Evolutionary conservation across 2,113 vertebrate species (phyloP), one percentile per base, ranked within the genome.

Genomic region (Chroicocephalus ridibundus): DNA sequence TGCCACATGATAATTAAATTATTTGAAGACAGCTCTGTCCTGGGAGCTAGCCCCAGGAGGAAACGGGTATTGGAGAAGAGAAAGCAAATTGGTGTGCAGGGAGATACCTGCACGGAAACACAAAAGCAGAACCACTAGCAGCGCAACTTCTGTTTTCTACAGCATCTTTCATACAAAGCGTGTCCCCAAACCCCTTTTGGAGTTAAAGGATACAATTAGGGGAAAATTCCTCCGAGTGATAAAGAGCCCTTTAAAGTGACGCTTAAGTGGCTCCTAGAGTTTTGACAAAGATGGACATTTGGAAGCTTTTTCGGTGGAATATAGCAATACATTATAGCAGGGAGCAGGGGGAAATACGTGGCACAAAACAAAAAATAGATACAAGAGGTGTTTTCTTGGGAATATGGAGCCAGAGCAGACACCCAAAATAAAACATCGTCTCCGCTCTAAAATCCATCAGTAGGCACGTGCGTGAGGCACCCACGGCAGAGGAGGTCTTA

Each of bases 1-100:
- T 74, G 90, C 79, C 91, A 91, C 90, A 84, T 10, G 94, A 93
- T 96, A 97, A 97, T 97, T 95, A 85, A 88, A 91, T 91, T 91
- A 95, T 97, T 69, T 93, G 93, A 97, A 97, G 94, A 79, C 54
- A 58, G 74, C 68, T 94, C 92, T 92, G 90, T 96, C 92, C 89
- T 84, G 71, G 82, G 60, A 96, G 84, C 74, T 13, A 76, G 60
- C 82, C 91, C 36, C 65, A 18, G 84, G 93, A 90, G 83, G 55
- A 93, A 51, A 77, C 1, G n/a, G 34, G 31, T 27, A 83, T 66
- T 86, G 88, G 84, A 88, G 93, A 78, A 86, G 46, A 81, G 75
- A 87, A 83, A 88, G 92, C 65, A 96, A 94, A 96, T 51, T 47
- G 94, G 74, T 71, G 89, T 78, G 75, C 26, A 40, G 91, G 90